phyloP scores from a whole-genome alignment of 2,888 invertebrate genomes.

The Maniola hyperantus region DNA sequence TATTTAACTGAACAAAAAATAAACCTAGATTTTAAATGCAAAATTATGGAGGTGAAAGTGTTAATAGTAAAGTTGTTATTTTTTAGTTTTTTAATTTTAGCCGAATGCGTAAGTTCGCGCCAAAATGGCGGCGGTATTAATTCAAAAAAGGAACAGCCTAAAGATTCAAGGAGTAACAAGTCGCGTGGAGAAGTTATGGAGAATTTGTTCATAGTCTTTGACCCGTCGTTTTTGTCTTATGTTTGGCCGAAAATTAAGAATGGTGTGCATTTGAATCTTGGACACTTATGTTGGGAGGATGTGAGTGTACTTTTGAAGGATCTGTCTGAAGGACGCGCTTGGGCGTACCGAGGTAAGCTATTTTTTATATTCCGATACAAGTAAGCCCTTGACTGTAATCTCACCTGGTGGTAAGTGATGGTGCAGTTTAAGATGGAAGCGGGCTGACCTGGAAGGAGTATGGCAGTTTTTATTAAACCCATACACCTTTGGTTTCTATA shows the following conservation, averaged over 20 bases:
- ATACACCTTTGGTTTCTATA: too few relatives aligned
- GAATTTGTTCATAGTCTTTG: constrained; percentile 70
- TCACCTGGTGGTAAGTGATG: too few relatives aligned
- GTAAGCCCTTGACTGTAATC: too few relatives aligned
- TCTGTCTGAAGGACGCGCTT: constrained; percentile 67
- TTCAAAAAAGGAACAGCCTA: constrained; percentile 51
- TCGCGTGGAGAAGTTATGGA: constrained; percentile 63
- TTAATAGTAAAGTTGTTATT: constrained; percentile 39
- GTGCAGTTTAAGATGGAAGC: too few relatives aligned
- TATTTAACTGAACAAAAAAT: constrained; percentile 15
- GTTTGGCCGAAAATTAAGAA: constrained; percentile 75
- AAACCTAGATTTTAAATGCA: constrained; percentile 12
- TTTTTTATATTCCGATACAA: not conserved
- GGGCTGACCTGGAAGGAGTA: too few relatives aligned
- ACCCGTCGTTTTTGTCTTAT: constrained; percentile 68
- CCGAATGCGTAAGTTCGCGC: constrained; percentile 44
- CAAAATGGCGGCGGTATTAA: constrained; percentile 39
- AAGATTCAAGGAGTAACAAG: constrained; percentile 45
- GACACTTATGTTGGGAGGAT: constrained; percentile 70
- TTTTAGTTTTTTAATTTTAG: constrained; percentile 40
- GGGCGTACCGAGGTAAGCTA: constrained; percentile 82
- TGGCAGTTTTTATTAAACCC: too few relatives aligned
- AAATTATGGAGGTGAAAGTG: constrained; percentile 40
- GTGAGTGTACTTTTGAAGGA: constrained; percentile 69
- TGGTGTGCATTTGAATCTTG: constrained; percentile 66